Base-by-base conservation (phyloP, 2,888 invertebrate genomes). In the Oxycera nigricornis region DNA sequence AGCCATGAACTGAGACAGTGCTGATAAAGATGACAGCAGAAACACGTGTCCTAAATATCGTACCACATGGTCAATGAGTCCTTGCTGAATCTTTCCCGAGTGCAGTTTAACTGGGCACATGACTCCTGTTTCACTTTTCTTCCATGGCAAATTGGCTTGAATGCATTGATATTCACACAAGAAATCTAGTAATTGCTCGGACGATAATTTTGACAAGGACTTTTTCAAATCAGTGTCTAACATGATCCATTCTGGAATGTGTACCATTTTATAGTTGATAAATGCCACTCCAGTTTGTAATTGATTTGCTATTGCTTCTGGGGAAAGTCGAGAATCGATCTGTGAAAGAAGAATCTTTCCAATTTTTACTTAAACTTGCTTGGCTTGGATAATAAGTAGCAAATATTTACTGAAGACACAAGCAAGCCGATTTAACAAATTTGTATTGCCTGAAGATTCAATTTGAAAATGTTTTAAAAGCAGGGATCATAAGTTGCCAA, bases 71-170 rank as follows among this genome's bases (percentile, higher is more conserved):
- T 88, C 87, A 0, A 88, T 82, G 65, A 85, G 83, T 22, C 91
- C 91, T 30, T 82, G 80, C n/a, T 83, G 79, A 59, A 87, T 83
- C 72, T 81, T 82, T 14, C 91, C 88, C 75, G 86, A 85, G 77
- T 86, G 86, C 78, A 91, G 85, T 77, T 90, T 88, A 2, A 91
- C 90, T 3, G 92, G 91, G 80, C 92, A 92, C 78, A 87, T 83
- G 67, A 86, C 87, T 39, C 83, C 86, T 90, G 90, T 91, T 59
- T 86, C 85, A 2, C 91, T 90, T 77, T 88, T 81, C 55, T 80
- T 80, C 87, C 87, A 88, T 75, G 83, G 83, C 77, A 84, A 87
- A 76, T 80, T 79, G 0, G 80, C 77, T 24, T 82, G 82, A 14
- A 84, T 79, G 11, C 31, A 62, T 7, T 39, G 14, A 20, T 62